phyloP scores from a whole-genome alignment of 2,888 invertebrate genomes.

The Cerastis leucographa region DNA sequence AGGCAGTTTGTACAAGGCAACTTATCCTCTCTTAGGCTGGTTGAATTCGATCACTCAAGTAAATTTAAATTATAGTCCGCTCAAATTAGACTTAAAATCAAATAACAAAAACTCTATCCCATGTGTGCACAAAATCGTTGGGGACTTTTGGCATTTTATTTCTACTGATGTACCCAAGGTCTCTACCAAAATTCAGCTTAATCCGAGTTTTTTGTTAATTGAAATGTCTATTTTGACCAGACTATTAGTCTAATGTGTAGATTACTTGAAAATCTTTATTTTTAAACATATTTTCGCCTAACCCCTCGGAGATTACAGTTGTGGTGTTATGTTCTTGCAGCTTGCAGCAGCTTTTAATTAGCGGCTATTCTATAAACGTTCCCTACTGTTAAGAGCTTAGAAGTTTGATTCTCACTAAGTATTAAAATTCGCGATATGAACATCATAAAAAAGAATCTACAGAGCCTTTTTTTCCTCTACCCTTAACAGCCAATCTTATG shows the following conservation, averaged over 20 bases:
- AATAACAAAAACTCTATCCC: too few relatives aligned
- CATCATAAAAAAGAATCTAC: neutral
- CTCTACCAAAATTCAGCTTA: too few relatives aligned
- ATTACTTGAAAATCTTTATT: neutral
- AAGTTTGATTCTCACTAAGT: neutral
- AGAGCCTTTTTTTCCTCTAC: neutral
- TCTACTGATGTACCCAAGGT: too few relatives aligned
- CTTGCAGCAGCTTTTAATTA: neutral
- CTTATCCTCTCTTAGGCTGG: neutral
- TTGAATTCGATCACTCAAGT: neutral
- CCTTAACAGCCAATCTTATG: slow-evolving; percentile 33
- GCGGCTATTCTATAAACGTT: neutral
- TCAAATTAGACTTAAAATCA: too few relatives aligned
- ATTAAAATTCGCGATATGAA: neutral
- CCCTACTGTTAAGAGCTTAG: neutral
- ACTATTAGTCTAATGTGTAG: neutral
- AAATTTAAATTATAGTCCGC: neutral
- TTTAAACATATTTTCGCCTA: neutral
- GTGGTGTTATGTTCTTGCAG: neutral
- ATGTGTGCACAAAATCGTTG: too few relatives aligned
- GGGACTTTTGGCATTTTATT: too few relatives aligned
- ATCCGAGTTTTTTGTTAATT: too few relatives aligned
- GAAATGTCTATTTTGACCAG: too few relatives aligned
- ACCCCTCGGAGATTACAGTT: rapidly evolving
- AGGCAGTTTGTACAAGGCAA: neutral